Base-by-base conservation (phyloP, 2,797 vertebrate species). In the Heterohyrax brucei region DNA sequence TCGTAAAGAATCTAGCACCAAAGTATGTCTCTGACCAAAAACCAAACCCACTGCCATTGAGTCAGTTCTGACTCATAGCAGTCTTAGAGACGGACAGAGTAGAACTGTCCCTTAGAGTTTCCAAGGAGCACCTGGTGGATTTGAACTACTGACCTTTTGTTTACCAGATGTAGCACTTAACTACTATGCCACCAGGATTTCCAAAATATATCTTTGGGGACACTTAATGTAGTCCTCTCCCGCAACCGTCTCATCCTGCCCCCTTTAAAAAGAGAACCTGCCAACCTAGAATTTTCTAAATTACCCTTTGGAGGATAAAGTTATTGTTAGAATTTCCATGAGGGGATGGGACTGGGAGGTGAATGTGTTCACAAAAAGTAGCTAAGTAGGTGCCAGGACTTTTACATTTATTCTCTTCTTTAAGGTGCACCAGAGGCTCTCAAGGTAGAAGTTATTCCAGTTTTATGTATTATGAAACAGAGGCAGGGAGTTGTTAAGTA, bases 391-490 rank as follows among this genome's bases (percentile, higher is more conserved):
- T 89, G 19, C 46, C 75, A 0, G 90, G 62, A 92, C 70, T 90
- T 93, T 30, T 89, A 61, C n/a, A 48, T 96, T 88, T 59, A 86
- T 82, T 89, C 86, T 77, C 66, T 93, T 56, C n/a, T 66, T 94
- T 70, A 95, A 62, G 92, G 83, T 33, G 76, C 90, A 64, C 68
- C 62, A 30, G 79, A 84, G 89, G 70, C 78, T 39, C 50, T 87
- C 33, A 64, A 73, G 59, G 75, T 86, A 94, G 91, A 66, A 81
- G 88, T 95, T 96, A 50, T 68, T 92, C 87, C 70, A 79, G 92
- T 95, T 92, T 96, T 48, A 68, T 85, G 75, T 91, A 79, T 96
- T 89, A 64, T n/a, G 86, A 90, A 89, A 91, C 48, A 80, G n/a
- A 96, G 56, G 68, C 66, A 73, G 10, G 46, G 16, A 28, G 24